Conservation (phyloP, 2,113 vertebrate species). For the Pandion haliaetus region DNA sequence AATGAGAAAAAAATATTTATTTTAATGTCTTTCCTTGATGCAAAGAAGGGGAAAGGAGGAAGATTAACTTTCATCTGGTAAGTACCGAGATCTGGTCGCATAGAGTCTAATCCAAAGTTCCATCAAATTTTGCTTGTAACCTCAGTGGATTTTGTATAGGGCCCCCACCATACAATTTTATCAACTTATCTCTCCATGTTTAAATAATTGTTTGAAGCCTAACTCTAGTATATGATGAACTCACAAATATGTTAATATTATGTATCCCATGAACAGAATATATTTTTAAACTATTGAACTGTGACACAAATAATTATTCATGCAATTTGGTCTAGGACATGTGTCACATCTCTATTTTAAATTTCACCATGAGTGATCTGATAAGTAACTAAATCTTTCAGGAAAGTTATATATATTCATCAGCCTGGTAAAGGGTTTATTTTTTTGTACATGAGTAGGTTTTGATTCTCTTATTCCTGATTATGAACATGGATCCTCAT, state of each 20-base stretch:
- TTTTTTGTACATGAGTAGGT: neutral
- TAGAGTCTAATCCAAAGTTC: neutral
- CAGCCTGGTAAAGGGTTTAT: neutral
- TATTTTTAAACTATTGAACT: neutral
- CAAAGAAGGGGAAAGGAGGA: neutral
- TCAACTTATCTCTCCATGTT: neutral
- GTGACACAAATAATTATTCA: neutral
- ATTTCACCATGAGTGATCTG: neutral
- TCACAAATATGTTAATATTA: neutral
- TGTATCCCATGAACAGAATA: neutral
- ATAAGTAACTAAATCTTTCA: conserved; percentile 25
- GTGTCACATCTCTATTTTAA: neutral
- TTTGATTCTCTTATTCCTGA: neutral
- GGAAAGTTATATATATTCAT: conserved; percentile 11
- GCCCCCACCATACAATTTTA: neutral
- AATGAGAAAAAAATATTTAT: neutral
- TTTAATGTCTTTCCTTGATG: neutral
- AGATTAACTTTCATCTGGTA: neutral
- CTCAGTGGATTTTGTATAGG: neutral
- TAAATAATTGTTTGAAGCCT: neutral
- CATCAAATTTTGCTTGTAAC: neutral
- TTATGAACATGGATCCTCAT: neutral
- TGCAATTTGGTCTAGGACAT: neutral
- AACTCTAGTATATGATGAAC: neutral
- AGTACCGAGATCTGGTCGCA: neutral